Evolutionary conservation across 2,113 vertebrate species (phyloP).

Genomic region (Cygnus buccinator): DNA sequence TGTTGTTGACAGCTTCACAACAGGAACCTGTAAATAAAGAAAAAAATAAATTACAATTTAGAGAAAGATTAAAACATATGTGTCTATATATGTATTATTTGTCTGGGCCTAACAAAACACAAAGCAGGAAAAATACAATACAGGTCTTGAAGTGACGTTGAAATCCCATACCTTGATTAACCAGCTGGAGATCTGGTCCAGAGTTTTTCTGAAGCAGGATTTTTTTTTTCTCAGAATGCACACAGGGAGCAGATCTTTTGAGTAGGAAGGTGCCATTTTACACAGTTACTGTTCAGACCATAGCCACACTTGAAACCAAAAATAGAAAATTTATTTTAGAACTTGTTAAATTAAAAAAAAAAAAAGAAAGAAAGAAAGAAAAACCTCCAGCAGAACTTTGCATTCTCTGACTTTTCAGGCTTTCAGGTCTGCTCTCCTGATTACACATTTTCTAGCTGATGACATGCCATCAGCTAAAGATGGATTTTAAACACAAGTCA

Average conservation of each 20-base stretch:
- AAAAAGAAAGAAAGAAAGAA: background rate
- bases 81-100: background rate
- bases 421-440: constrained; percentile 72
- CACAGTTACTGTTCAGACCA: constrained; percentile 65
- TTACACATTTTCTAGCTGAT: constrained; percentile 74
- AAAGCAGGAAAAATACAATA: background rate
- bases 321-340: constrained; percentile 74
- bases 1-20: background rate
- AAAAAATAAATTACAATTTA: background rate
- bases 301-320: constrained; percentile 64
- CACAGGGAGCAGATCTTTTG: constrained; percentile 63
- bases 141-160: background rate
- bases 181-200: background rate
- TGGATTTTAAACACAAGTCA: constrained; percentile 74
- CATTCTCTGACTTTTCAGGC: constrained; percentile 67
- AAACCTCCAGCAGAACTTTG: constrained; percentile 65
- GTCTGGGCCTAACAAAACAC: background rate
- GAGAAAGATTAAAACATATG: background rate
- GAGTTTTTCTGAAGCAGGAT: background rate
- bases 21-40: background rate
- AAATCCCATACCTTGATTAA: background rate
- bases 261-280: constrained; percentile 69
- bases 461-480: constrained; percentile 74
- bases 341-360: constrained; percentile 59
- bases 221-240: constrained; percentile 1